Base-by-base conservation (phyloP, 1,140 invertebrate species). In the Drosophila takahashii region DNA sequence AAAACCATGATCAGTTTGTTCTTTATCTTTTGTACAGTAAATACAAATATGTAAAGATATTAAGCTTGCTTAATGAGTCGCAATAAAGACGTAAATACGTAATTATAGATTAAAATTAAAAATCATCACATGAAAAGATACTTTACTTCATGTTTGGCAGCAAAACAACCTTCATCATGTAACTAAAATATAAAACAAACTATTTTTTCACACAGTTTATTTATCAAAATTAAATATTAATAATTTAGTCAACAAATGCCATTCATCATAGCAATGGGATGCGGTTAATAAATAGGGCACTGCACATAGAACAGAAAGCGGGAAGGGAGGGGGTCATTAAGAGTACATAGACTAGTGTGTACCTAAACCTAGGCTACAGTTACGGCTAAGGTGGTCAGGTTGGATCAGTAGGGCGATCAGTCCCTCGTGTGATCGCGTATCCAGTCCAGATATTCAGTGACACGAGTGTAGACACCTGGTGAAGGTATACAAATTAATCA, bases 381-480 rank as follows among this genome's bases (percentile, higher is more conserved):
- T 77, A 87, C 22, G 53, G 64, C 67, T 73, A 84, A 66, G 60
- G 41, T 41, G 36, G 44, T 36, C n/a, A 10, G 15, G 8, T 4
- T 37, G 36, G 34, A 57, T 37, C 72, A 16, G 1, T 11, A 27
- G 4, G 4, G 10, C 4, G 16, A 70, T 66, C 81, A 92, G 39
- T 92, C 90, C 58, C 72, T 71, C 48, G 92, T 92, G 48, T 92
- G 92, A 65, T 92, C 91, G 7, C 84, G 77, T 65, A 92, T 92
- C 92, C 92, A 92, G 44, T 92, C 92, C 16, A 91, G 74, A 56
- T 92, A 92, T 51, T 92, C 83, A 4, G 87, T 84, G 29, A 92
- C 81, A 13, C 92, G 79, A 1, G 92, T 92, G 41, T 92, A 92
- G 39, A 97, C 96, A 2, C 96, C 96, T 18, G 0, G 1, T 1